phyloP scores from a whole-genome alignment of 2,113 vertebrate species.

The Notothenia coriiceps region DNA sequence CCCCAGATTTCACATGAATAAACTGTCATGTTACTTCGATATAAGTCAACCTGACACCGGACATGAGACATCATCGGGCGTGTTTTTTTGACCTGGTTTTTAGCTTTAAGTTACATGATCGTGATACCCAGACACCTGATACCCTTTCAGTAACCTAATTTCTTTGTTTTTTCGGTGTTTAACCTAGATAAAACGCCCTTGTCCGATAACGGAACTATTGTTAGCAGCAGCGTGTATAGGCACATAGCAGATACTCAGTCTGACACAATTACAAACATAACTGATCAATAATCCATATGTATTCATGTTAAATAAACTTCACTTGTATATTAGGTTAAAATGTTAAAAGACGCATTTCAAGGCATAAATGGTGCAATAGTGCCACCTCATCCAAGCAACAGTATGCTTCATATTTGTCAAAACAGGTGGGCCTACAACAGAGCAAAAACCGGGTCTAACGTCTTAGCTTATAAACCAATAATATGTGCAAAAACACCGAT shows the following conservation, averaged over 20 bases:
- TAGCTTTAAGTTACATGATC: not conserved
- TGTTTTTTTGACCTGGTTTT: not conserved
- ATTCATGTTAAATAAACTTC: no score
- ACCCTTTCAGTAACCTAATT: rapidly evolving
- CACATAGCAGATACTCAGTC: slow-evolving; percentile 44
- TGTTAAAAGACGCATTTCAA: not conserved
- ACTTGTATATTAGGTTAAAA: rapidly evolving
- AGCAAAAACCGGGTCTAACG: not conserved
- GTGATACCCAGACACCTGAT: not conserved
- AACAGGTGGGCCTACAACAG: slow-evolving; percentile 78
- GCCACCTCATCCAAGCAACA: slow-evolving; percentile 15
- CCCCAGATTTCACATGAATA: rapidly evolving
- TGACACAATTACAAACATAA: not conserved
- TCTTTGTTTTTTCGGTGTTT: rapidly evolving
- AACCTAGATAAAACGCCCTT: rapidly evolving
- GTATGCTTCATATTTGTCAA: slow-evolving; percentile 20
- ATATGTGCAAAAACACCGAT: rapidly evolving
- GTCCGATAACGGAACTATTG: slow-evolving; percentile 69
- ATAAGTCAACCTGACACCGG: not conserved
- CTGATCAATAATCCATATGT: not conserved
- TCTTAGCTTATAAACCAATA: not conserved
- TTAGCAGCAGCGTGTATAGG: slow-evolving; percentile 41
- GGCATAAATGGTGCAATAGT: slow-evolving; percentile 8
- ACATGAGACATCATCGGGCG: no score
- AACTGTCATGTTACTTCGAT: no score